phyloP scores from a whole-genome alignment of 2,113 vertebrate genomes.

The Bambusicola thoracicus region DNA sequence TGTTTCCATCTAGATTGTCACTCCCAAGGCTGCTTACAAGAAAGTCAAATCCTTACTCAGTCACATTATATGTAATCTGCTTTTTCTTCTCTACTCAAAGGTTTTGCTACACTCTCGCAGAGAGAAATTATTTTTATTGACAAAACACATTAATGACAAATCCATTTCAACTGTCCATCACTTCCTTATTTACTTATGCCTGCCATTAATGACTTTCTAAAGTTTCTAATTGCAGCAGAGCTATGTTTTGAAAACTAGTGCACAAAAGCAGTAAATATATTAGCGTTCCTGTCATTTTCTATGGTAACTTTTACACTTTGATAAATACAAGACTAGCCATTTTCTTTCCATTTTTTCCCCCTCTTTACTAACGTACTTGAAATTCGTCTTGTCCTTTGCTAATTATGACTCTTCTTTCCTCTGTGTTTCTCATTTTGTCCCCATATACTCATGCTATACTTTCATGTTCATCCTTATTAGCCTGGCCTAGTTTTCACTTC shows the following conservation, averaged over 20 bases:
- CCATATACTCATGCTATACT: not conserved
- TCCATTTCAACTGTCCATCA: not conserved
- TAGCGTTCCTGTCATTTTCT: not conserved
- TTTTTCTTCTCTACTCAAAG: constrained; percentile 18
- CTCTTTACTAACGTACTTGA: not conserved
- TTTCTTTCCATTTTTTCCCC: not conserved
- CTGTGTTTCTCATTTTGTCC: not conserved
- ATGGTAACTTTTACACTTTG: not conserved
- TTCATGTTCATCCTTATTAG: constrained; percentile 45
- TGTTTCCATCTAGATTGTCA: constrained; percentile 17
- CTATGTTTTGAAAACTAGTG: not conserved
- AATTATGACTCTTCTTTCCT: not conserved
- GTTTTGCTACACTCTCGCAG: not conserved
- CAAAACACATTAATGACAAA: not conserved
- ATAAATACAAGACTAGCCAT: not conserved
- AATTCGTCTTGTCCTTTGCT: constrained; percentile 1
- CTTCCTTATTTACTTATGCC: not conserved
- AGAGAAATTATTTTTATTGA: not conserved
- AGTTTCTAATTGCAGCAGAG: not conserved
- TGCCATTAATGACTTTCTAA: not conserved
- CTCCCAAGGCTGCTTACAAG: not conserved
- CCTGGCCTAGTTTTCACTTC: constrained; percentile 24
- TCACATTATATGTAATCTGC: not conserved
- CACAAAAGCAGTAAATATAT: not conserved
- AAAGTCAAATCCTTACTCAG: not conserved